Conservation (phyloP, 2,113 vertebrate species). For the Gallinago jamesoni region DNA sequence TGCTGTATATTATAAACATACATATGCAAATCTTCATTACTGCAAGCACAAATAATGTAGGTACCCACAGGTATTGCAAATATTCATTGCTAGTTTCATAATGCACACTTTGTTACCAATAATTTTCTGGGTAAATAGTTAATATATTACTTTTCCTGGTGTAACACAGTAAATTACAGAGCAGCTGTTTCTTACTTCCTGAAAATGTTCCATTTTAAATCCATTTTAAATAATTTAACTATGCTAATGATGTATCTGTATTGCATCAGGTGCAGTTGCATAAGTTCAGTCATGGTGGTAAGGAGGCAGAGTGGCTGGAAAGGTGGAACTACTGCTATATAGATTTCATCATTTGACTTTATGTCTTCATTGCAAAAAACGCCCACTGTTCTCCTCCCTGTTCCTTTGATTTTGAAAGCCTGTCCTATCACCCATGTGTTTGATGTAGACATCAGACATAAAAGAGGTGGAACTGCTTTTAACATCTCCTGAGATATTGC, state of each 20-base stretch:
- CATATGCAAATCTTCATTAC: constrained; percentile 19
- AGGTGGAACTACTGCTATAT: constrained; percentile 3
- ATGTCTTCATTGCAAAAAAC: constrained; percentile 54
- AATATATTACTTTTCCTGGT: neutral
- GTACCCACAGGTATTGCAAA: constrained; percentile 32
- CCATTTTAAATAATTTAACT: neutral
- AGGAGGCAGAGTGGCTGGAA: neutral
- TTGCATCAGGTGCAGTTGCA: neutral
- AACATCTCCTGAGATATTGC: constrained; percentile 27
- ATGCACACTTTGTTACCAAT: neutral
- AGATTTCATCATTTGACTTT: constrained; percentile 53
- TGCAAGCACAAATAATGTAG: constrained; percentile 4
- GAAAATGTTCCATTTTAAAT: neutral
- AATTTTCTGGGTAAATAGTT: neutral
- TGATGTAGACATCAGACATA: constrained; percentile 61
- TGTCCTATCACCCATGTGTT: constrained; percentile 12
- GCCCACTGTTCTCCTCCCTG: constrained; percentile 49
- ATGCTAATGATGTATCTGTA: neutral
- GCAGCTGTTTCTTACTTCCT: neutral
- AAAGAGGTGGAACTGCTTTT: constrained; percentile 39
- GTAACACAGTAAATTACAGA: neutral
- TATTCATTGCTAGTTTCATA: constrained; percentile 21
- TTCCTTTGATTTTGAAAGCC: constrained; percentile 65
- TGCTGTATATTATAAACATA: constrained; percentile 22
- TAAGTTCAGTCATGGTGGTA: neutral